phyloP scores from a whole-genome alignment of 2,797 vertebrate genomes.

The Eutrigla gurnardus region DNA sequence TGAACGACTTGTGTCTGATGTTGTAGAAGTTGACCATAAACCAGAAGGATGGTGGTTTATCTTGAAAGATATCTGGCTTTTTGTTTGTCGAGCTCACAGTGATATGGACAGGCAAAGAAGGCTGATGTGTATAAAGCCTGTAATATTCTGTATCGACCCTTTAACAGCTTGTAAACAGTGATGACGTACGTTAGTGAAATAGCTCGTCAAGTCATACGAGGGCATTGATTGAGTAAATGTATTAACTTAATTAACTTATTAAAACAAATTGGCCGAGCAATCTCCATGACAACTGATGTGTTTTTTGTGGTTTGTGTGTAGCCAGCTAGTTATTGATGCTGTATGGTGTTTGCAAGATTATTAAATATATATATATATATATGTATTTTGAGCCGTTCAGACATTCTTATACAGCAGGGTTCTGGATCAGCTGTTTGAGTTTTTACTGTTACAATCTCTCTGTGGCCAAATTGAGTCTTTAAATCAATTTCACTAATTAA shows the following conservation, averaged over 20 bases:
- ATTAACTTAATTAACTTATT: too few relatives aligned
- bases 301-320: fast-evolving
- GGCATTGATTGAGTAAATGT: too few relatives aligned
- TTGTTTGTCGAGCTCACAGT: not conserved
- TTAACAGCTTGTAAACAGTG: too few relatives aligned
- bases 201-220: too few relatives aligned
- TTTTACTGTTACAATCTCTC: not conserved
- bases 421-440: not conserved
- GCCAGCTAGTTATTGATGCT: not conserved
- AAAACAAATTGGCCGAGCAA: too few relatives aligned
- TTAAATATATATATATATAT: too few relatives aligned
- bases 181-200: too few relatives aligned
- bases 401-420: not conserved
- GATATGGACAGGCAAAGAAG: not conserved
- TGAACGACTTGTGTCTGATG: not conserved
- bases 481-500: not conserved
- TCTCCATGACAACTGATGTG: not conserved
- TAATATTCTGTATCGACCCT: too few relatives aligned
- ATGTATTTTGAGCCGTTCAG: not conserved
- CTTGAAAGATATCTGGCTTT: not conserved
- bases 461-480: not conserved
- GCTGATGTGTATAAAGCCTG: not conserved
- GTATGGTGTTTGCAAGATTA: not conserved
- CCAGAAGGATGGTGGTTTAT: not conserved
- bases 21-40: not conserved